These are phyloP conservation scores for Melanotaenia nigrans DNA, from an alignment of 2,797 vertebrate species.

Conservation along the genomic window DNA sequence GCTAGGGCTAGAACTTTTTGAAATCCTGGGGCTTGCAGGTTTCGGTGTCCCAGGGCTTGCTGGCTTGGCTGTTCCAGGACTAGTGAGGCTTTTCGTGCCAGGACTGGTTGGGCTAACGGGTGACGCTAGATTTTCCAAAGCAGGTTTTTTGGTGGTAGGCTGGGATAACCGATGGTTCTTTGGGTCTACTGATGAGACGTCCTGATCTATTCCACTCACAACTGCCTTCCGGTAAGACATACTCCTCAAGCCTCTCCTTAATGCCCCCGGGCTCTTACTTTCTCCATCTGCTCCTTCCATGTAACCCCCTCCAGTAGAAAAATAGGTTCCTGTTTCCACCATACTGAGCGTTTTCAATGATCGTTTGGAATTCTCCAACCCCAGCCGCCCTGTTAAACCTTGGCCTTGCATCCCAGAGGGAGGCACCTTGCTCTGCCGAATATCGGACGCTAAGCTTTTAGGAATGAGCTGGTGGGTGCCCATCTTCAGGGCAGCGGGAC, in stretches of 20 bases:
- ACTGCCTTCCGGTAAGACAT: constrained; percentile 94
- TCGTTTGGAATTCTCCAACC: constrained; percentile 77
- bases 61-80: constrained; percentile 25
- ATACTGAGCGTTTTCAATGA: constrained; percentile 86
- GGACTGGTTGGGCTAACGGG: constrained; percentile 20
- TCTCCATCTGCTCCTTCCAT: constrained; percentile 77
- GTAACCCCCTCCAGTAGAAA: constrained; percentile 62
- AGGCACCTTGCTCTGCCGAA: constrained; percentile 66
- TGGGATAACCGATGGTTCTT: constrained; percentile 85
- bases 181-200: constrained; percentile 68
- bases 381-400: constrained; percentile 60
- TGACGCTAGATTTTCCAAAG: constrained; percentile 82
- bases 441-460: constrained; percentile 84
- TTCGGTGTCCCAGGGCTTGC: constrained; percentile 27
- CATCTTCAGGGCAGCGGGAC: constrained; percentile 87
- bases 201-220: constrained; percentile 88
- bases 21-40: constrained; percentile 17
- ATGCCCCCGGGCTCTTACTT: constrained; percentile 79
- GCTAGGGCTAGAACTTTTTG: constrained; percentile 32
- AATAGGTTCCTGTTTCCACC: constrained; percentile 86
- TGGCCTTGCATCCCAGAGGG: constrained; percentile 54
- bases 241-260: constrained; percentile 89
- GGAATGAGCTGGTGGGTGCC: constrained; percentile 95
- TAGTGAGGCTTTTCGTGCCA: constrained; percentile 20
- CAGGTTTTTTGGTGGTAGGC: constrained; percentile 79